Evolutionary conservation across 2,113 vertebrate genomes (phyloP), one percentile per base, ranked within the genome.

Genomic region (Daboia siamensis): DNA sequence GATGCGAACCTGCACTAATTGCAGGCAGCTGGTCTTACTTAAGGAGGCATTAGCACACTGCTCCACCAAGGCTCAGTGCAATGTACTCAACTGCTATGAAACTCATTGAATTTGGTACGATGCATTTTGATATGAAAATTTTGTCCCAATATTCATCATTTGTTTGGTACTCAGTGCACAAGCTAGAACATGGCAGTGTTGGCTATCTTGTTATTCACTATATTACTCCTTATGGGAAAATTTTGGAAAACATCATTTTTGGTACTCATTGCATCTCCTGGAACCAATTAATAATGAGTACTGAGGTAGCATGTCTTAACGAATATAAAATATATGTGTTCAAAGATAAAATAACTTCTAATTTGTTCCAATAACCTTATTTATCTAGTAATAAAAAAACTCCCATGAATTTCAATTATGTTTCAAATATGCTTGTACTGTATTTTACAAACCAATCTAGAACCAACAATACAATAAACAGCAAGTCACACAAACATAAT

Each of bases 251-350:
- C 29, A 33, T 33, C 0, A 1, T 69, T 69, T 69, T 33, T 69
- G 64, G 29, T 69, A 69, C 64, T 69, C 57, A 69, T 69, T 2
- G 12, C 12, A n/a, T n/a, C 29, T 33, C 64, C 13, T 69, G 29
- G 12, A 69, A 69, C 13, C 12, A 69, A 33, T 33, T 69, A 69
- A 69, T 69, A 2, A 69, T 33, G 64, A 69, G 4, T n/a, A 33
- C 64, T 69, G 64, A 2, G 11, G 4, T 0, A 33, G 26, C 0
- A 2, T 48, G 6, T n/a, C 88, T n/a, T 51, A 64, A n/a, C 9
- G 17, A 85, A 91, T 88, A 56, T 33, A 54, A 52, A 91, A 48
- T 1, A 5, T n/a, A 46, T 24, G 15, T 29, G 86, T 21, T 57
- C 26, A 90, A 89, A 11, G 15, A 61, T 6, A 46, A 64, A 5